Evolutionary conservation across 2,113 vertebrate species (phyloP).

Genomic region (Nansenia antarctica): DNA sequence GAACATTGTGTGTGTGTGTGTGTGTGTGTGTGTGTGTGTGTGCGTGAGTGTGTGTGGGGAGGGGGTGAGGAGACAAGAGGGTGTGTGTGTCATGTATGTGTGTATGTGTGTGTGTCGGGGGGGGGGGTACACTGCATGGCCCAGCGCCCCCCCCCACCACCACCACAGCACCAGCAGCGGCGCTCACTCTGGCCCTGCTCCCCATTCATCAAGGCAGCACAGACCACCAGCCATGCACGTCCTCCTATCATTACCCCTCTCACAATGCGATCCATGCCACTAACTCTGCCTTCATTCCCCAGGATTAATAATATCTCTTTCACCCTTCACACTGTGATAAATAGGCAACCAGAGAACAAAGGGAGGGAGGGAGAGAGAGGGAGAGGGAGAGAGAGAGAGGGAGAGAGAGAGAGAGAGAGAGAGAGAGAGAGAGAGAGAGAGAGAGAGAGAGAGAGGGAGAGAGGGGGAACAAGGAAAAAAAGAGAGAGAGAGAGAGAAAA

Average conservation of each 20-base stretch:
- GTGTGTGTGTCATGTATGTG: no score
- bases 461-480: no score
- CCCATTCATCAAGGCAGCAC: slow-evolving; percentile 99
- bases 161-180: slow-evolving; percentile 23
- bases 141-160: slow-evolving; percentile 72
- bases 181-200: slow-evolving; percentile 91
- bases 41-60: no score
- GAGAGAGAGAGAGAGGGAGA: neutral
- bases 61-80: no score
- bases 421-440: slow-evolving; percentile 57
- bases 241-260: slow-evolving; percentile 99
- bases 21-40: slow-evolving; percentile 3
- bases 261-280: slow-evolving; percentile 99
- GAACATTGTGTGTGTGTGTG: no score
- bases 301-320: slow-evolving; percentile 99
- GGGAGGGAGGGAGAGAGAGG: slow-evolving; percentile 79
- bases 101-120: no score
- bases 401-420: slow-evolving; percentile 80
- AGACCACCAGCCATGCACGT: slow-evolving; percentile 99
- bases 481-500: neutral
- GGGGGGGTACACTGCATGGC: slow-evolving; percentile 78
- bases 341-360: slow-evolving; percentile 99
- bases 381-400: slow-evolving; percentile 83
- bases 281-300: slow-evolving; percentile 99
- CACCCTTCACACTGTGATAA: slow-evolving; percentile 99